Base-by-base conservation (phyloP, 2,888 invertebrate species). In the Drosophila mettleri region DNA sequence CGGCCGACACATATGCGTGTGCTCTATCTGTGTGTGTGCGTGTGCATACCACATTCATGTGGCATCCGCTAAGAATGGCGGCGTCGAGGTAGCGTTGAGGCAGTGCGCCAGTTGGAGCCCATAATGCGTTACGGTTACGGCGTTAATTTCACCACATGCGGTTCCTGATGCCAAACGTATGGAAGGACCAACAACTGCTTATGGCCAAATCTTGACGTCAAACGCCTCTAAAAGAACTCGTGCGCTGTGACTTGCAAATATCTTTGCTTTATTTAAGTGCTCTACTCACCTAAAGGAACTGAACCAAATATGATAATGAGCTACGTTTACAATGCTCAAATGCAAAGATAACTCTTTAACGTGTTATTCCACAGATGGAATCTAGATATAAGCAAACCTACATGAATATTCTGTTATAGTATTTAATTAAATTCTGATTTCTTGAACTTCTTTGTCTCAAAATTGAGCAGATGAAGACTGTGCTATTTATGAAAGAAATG, bases 81-180 rank as follows among this genome's bases (percentile, higher is more conserved):
- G 24, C 46, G 48, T 39, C 33, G 34, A 6, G 39, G 43, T 33
- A 39, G 24, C 46, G 48, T 39, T 22, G 34, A 6, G 39, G 43
- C 36, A 39, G 36, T 51, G 43, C 77, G 46, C 54, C 70, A 65
- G 62, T 53, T 65, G 62, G 52, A 61, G 46, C 36, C 73, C 73
- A 58, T 84, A 69, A 81, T 76, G 84, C 75, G 78, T 52, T 76
- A 64, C 67, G 62, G 60, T 65, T 59, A 61, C 38, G 60, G 69
- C 71, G 71, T 77, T 82, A 72, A 82, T 80, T 82, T 72, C 67
- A 80, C 83, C 83, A 77, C 86, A 84, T 83, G 79, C 65, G 77
- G 81, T 67, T 79, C 51, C 41, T 39, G 59, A 59, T 61, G 34
- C 48, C 38, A 36, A 45, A 29, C 55, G 31, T 34, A 41, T 24